Evolutionary conservation across 2,888 invertebrate genomes (phyloP).

Genomic region (Dusona sp.): DNA sequence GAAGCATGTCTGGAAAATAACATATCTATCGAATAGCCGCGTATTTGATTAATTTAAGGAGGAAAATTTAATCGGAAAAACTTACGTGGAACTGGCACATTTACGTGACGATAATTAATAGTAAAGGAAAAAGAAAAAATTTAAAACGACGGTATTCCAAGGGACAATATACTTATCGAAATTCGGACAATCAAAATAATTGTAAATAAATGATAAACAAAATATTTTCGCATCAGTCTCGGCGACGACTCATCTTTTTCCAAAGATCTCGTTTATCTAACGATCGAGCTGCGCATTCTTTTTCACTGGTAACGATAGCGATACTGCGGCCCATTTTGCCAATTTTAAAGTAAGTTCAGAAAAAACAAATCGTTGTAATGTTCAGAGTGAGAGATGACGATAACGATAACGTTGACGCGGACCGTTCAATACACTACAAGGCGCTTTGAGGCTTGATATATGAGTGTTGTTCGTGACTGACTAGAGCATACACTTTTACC

Average conservation of each 20-base stretch:
- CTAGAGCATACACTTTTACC: slow-evolving; percentile 81
- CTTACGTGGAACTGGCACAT: background rate
- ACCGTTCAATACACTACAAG: slow-evolving; percentile 74
- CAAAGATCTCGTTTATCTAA: slow-evolving; percentile 16
- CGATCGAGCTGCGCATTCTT: slow-evolving; percentile 15
- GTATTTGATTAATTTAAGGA: background rate
- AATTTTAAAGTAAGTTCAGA: background rate
- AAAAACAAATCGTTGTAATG: background rate
- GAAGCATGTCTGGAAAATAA: slow-evolving; percentile 15
- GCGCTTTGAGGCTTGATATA: slow-evolving; percentile 80
- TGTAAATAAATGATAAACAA: background rate
- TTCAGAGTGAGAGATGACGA: slow-evolving; percentile 18
- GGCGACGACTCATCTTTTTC: slow-evolving; percentile 16
- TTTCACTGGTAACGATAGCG: slow-evolving; percentile 23
- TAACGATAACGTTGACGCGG: slow-evolving; percentile 24
- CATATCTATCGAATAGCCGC: background rate
- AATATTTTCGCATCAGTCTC: slow-evolving; percentile 51
- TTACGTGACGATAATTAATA: background rate
- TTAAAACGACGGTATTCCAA: background rate
- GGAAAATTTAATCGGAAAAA: background rate
- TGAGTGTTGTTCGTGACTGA: slow-evolving; percentile 79
- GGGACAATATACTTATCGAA: background rate
- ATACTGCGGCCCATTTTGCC: slow-evolving; percentile 3
- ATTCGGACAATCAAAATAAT: background rate
- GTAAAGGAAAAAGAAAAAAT: background rate